Evolutionary conservation across 2,113 vertebrate species (phyloP).

Genomic region (Cygnus atratus): DNA sequence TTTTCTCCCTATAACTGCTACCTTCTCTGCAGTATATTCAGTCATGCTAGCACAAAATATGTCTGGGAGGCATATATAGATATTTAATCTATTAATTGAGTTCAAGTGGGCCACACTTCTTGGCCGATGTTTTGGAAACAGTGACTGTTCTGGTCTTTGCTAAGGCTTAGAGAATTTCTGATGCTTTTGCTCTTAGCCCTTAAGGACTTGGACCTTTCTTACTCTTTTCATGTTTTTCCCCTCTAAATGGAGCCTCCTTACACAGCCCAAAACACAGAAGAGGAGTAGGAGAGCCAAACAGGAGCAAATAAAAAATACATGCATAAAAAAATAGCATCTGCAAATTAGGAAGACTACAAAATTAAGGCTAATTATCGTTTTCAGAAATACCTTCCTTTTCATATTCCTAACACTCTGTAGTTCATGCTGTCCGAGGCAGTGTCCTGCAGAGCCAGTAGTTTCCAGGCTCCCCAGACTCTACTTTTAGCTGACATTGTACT

Average conservation of each 20-base stretch:
- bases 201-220: background rate
- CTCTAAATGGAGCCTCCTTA: background rate
- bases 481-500: background rate
- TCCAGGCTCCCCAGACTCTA: background rate
- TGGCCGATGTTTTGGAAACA: background rate
- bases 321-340: background rate
- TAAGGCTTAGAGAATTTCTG: background rate
- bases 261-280: background rate
- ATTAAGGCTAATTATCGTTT: background rate
- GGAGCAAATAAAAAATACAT: background rate
- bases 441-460: background rate
- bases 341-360: background rate
- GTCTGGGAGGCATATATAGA: background rate
- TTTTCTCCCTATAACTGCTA: background rate
- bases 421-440: background rate
- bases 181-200: background rate
- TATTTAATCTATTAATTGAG: background rate
- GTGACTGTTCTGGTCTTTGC: background rate
- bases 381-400: too few relatives aligned
- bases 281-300: background rate
- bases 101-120: background rate
- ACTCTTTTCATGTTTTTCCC: background rate
- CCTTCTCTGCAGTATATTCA: background rate
- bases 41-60: background rate
- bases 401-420: background rate